A percentile compares a stretch with the other conserved stretches of the same genome.
phyloP scores from a whole-genome alignment of 2,888 invertebrate species.

The Lepas anatifera region DNA sequence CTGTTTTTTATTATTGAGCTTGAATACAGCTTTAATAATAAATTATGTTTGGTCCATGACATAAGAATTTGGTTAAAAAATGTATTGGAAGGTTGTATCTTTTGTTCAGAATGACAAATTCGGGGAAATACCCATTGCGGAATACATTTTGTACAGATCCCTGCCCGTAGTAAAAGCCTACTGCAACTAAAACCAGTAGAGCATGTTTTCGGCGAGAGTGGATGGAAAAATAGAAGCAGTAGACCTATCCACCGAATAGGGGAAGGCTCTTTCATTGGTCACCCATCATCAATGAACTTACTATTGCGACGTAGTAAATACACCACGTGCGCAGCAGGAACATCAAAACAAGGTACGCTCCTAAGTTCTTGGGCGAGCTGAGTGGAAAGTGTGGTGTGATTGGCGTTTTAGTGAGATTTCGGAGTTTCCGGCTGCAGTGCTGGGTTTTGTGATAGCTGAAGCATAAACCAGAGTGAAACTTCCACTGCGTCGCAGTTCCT shows the following conservation, averaged over 20 bases:
- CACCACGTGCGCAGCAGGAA: slow-evolving; percentile 7
- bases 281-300: background rate
- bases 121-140: too few relatives aligned
- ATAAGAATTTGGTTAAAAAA: too few relatives aligned
- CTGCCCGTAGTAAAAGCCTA: slow-evolving; percentile 3
- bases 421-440: background rate
- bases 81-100: too few relatives aligned
- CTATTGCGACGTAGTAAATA: slow-evolving; percentile 12
- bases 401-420: background rate
- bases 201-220: background rate
- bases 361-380: too few relatives aligned
- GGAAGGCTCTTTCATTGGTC: background rate
- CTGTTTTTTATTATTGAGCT: too few relatives aligned
- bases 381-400: too few relatives aligned
- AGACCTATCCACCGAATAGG: background rate
- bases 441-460: too few relatives aligned
- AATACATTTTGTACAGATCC: background rate
- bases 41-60: too few relatives aligned
- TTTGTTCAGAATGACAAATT: too few relatives aligned
- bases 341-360: background rate
- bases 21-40: background rate
- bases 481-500: background rate
- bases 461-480: too few relatives aligned
- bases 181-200: background rate
- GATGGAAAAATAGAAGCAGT: background rate